A percentile compares a stretch with the other conserved stretches of the same genome.
phyloP scores from a whole-genome alignment of 2,888 invertebrate species.

The Acrobasis consociella region DNA sequence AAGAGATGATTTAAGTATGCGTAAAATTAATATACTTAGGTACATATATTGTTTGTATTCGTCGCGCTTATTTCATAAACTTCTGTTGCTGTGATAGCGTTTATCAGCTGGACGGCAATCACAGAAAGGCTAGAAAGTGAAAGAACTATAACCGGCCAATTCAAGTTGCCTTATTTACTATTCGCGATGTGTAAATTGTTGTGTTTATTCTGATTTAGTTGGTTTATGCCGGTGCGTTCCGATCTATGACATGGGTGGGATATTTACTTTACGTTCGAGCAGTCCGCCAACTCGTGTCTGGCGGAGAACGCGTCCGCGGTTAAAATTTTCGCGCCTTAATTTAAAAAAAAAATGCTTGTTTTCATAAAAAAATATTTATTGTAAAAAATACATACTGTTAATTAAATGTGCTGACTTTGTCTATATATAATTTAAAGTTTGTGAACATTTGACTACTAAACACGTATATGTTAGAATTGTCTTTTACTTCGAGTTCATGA shows the following conservation, averaged over 20 bases:
- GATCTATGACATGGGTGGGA: slow-evolving; percentile 53
- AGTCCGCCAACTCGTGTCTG: slow-evolving; percentile 58
- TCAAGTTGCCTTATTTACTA: slow-evolving; percentile 43
- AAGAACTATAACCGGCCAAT: slow-evolving; percentile 52
- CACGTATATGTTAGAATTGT: too few species aligned
- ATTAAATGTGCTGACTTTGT: too few species aligned
- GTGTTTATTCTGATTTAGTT: slow-evolving; percentile 62
- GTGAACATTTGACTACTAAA: too few species aligned
- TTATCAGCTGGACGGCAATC: slow-evolving; percentile 46
- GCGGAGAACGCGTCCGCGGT: slow-evolving; percentile 47
- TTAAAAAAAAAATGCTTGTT: not conserved
- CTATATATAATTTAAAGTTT: too few species aligned
- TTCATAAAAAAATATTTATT: not conserved
- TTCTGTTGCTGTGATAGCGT: slow-evolving; percentile 20
- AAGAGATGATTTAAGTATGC: too few species aligned
- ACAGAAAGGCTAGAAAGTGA: slow-evolving; percentile 65
- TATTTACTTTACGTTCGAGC: slow-evolving; percentile 49
- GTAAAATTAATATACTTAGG: too few species aligned
- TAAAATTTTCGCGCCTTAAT: slow-evolving; percentile 37
- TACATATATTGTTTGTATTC: not conserved
- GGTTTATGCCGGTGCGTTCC: slow-evolving; percentile 71
- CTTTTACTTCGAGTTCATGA: too few species aligned
- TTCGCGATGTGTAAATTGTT: slow-evolving; percentile 46
- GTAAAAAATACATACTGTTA: too few species aligned
- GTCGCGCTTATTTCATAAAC: not conserved